Conservation (phyloP, 2,888 invertebrate genomes). For the Tipula lateralis region DNA sequence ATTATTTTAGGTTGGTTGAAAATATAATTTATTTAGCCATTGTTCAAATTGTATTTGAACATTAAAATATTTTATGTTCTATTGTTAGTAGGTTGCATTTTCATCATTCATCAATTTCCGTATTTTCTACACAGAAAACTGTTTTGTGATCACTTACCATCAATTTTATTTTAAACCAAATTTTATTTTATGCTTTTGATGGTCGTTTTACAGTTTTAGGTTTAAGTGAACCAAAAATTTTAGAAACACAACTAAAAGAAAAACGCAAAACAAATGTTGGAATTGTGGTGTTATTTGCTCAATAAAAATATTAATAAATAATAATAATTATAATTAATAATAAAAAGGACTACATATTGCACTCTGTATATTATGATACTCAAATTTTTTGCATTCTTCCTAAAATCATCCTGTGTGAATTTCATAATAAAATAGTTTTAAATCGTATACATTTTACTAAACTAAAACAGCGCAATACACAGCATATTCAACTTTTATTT, state of each 20-base stretch:
- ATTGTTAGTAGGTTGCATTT: too few species aligned
- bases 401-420: not conserved
- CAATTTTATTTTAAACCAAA: too few species aligned
- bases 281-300: constrained; percentile 28
- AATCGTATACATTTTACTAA: not conserved
- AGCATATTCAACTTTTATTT: not conserved
- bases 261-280: not conserved
- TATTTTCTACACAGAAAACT: too few species aligned
- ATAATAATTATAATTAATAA: constrained; percentile 4
- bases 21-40: too few species aligned
- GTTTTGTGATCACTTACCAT: too few species aligned
- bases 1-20: too few species aligned
- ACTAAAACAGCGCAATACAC: not conserved
- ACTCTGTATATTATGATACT: not conserved
- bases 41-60: too few species aligned
- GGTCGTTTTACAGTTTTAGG: too few species aligned
- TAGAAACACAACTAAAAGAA: not conserved
- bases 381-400: not conserved
- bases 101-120: too few species aligned
- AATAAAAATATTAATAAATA: constrained; percentile 19
- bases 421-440: not conserved
- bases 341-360: not conserved
- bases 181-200: not conserved
- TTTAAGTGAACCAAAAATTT: not conserved
- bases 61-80: too few species aligned